Percentiles rank a stretch among this genome's conserved stretches.
Conservation (phyloP, 2,113 vertebrate species). For the Scopus umbretta region DNA sequence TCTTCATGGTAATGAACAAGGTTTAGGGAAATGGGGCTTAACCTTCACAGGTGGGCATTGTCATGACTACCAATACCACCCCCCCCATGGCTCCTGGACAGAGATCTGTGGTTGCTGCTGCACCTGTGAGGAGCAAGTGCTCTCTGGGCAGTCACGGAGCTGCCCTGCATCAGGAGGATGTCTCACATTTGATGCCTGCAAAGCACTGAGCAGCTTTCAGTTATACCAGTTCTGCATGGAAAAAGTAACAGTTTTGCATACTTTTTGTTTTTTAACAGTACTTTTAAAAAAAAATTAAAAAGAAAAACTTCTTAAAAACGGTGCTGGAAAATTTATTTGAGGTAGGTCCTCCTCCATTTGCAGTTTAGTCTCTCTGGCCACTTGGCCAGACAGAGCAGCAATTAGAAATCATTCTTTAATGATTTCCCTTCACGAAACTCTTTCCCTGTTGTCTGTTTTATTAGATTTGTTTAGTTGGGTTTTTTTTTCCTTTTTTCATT, state of each 20-base stretch:
- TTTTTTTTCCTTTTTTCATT: not conserved
- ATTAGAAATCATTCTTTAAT: not conserved
- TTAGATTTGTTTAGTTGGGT: not conserved
- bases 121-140: not conserved
- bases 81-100: not conserved
- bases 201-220: not conserved
- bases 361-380: not conserved
- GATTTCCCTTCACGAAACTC: not conserved
- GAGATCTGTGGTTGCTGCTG: not conserved
- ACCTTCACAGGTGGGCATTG: not conserved
- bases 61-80: rapidly evolving
- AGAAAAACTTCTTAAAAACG: not conserved
- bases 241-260: not conserved
- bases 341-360: not conserved
- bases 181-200: not conserved
- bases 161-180: rapidly evolving
- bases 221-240: not conserved
- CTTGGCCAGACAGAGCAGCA: not conserved
- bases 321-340: not conserved
- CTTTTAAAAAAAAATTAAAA: not conserved
- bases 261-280: not conserved
- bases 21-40: not conserved
- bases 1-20: not conserved
- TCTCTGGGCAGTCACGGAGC: no score
- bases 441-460: not conserved